phyloP scores from a whole-genome alignment of 2,888 invertebrate species.

The Sinotaia quadrata region DNA sequence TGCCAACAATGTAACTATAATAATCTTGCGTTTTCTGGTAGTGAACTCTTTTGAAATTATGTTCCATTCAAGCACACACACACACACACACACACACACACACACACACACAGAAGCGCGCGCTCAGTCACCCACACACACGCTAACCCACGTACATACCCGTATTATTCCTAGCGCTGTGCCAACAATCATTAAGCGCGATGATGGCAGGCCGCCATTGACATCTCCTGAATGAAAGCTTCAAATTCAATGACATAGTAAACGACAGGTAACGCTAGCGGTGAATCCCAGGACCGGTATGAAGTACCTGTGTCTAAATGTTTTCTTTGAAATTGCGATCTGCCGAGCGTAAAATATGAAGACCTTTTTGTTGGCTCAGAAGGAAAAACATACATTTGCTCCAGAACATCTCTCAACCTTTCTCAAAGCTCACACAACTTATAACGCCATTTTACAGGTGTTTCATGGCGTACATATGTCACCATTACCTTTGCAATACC shows the following conservation, averaged over 20 bases:
- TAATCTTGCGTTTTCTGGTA: too few relatives aligned
- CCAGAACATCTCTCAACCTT: not conserved
- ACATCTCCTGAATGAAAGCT: constrained; percentile 4
- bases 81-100: not conserved
- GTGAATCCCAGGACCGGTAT: not conserved
- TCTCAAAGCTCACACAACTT: too few relatives aligned
- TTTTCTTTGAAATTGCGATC: constrained; percentile 21
- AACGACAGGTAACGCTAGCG: not conserved
- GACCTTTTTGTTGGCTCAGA: constrained; percentile 12
- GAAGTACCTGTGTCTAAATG: constrained; percentile 20
- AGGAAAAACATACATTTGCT: constrained; percentile 3
- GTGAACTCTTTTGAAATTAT: too few relatives aligned
- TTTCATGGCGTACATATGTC: too few relatives aligned
- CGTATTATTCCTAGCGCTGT: not conserved
- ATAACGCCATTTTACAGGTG: too few relatives aligned
- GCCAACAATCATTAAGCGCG: constrained; percentile 10
- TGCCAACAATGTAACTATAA: too few relatives aligned
- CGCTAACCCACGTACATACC: too few relatives aligned
- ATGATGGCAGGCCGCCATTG: not conserved
- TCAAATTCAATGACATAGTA: not conserved
- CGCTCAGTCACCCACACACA: too few relatives aligned
- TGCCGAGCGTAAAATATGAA: not conserved
- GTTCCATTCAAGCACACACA: constrained; percentile 3
- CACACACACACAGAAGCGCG: too few relatives aligned
- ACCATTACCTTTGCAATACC: too few relatives aligned